These are phyloP conservation scores for Rosalia funebris DNA, from an alignment of 2,888 invertebrate genomes.

Conservation along the genomic window DNA sequence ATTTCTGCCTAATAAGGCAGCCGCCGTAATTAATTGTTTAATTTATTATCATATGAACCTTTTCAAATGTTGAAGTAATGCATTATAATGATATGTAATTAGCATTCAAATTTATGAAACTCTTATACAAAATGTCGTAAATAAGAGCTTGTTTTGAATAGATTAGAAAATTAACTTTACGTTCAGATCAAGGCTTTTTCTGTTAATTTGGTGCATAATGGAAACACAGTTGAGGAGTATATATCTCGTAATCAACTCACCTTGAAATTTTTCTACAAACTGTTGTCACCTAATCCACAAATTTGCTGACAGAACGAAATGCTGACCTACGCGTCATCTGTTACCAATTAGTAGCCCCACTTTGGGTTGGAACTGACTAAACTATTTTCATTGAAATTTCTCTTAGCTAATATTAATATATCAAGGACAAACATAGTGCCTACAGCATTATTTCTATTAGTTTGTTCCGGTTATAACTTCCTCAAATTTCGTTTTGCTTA, in stretches of 20 bases:
- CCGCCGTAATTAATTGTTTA: neutral
- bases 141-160: neutral
- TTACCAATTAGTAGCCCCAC: neutral
- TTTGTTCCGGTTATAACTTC: neutral
- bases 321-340: neutral
- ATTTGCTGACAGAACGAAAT: conserved; percentile 9
- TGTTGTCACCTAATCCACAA: neutral
- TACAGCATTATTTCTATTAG: neutral
- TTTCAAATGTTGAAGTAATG: neutral
- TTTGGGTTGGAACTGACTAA: neutral
- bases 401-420: neutral
- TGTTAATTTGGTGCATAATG: neutral
- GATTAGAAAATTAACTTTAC: conserved; percentile 1
- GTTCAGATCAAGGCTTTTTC: neutral
- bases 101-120: conserved; percentile 2
- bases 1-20: neutral
- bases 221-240: neutral
- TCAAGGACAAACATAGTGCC: conserved; percentile 1
- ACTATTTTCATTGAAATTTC: neutral
- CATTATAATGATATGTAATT: neutral
- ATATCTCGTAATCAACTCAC: neutral
- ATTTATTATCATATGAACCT: neutral
- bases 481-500: neutral
- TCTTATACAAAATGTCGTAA: neutral
- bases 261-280: neutral